Conservation (phyloP, 2,888 invertebrate species). For the Hecatera dysodea region DNA sequence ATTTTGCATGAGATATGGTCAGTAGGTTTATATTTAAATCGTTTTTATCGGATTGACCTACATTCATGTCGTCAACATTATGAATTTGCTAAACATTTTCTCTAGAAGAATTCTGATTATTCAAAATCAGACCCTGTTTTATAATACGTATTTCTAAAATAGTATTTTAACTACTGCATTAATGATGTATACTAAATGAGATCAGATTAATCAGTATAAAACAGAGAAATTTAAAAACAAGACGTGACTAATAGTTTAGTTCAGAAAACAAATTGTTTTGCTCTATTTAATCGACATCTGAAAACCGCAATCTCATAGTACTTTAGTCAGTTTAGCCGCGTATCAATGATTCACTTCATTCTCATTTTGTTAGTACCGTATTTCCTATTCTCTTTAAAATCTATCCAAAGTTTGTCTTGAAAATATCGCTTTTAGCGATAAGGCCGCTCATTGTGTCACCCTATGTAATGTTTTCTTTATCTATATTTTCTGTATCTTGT, state of each 20-base stretch:
- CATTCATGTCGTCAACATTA: neutral
- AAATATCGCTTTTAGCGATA: no score
- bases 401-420: no score
- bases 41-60: neutral
- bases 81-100: neutral
- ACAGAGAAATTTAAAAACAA: constrained; percentile 36
- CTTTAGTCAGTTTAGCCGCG: constrained; percentile 47
- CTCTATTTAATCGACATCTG: constrained; percentile 53
- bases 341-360: constrained; percentile 28
- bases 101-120: neutral
- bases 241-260: constrained; percentile 42
- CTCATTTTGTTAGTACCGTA: no score
- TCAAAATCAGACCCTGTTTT: neutral
- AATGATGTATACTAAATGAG: neutral
- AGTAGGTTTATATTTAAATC: neutral
- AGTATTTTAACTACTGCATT: no score
- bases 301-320: constrained; percentile 36
- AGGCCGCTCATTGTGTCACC: no score
- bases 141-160: neutral
- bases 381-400: no score
- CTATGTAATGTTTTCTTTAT: no score
- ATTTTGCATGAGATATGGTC: neutral
- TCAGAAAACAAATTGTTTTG: constrained; percentile 51
- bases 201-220: constrained; percentile 20
- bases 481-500: no score